Percentiles rank a stretch among this genome's conserved stretches.
Conservation (phyloP, 1,140 invertebrate genomes). For the Brachionus rubens region DNA sequence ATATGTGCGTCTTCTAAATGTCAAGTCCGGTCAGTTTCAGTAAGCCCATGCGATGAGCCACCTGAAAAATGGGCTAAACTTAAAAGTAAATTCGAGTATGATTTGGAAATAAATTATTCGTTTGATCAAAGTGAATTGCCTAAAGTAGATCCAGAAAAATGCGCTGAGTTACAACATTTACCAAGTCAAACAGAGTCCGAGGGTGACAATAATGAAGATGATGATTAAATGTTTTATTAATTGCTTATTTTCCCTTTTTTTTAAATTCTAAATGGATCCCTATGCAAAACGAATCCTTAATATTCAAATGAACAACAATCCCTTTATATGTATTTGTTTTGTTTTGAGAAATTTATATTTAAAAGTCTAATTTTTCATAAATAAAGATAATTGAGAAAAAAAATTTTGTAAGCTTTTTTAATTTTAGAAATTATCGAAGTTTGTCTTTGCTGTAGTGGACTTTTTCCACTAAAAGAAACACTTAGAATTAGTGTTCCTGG, state of each 20-base stretch:
- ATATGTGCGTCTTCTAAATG: conserved; percentile 19
- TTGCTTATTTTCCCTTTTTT: neutral
- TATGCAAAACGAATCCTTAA: neutral
- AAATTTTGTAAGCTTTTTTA: no score
- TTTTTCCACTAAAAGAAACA: no score
- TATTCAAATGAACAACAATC: neutral
- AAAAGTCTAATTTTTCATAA: no score
- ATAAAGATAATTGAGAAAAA: no score
- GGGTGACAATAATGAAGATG: conserved; percentile 42
- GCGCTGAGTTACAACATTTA: conserved; percentile 43
- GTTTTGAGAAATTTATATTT: neutral
- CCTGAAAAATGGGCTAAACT: conserved; percentile 98
- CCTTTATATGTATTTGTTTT: neutral
- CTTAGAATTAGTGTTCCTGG: no score
- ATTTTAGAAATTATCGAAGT: no score
- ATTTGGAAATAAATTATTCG: conserved; percentile 56
- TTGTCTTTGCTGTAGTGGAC: no score
- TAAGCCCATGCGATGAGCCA: conserved; percentile 79
- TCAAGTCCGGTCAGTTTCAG: conserved; percentile 75
- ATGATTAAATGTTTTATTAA: neutral
- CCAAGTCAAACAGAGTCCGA: conserved; percentile 44
- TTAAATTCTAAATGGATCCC: neutral
- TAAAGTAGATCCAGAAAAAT: conserved; percentile 4
- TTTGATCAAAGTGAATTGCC: conserved; percentile 28
- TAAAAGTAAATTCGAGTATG: conserved; percentile 91